Conservation (phyloP, 2,888 invertebrate genomes). For the Standfussiana lucernea region DNA sequence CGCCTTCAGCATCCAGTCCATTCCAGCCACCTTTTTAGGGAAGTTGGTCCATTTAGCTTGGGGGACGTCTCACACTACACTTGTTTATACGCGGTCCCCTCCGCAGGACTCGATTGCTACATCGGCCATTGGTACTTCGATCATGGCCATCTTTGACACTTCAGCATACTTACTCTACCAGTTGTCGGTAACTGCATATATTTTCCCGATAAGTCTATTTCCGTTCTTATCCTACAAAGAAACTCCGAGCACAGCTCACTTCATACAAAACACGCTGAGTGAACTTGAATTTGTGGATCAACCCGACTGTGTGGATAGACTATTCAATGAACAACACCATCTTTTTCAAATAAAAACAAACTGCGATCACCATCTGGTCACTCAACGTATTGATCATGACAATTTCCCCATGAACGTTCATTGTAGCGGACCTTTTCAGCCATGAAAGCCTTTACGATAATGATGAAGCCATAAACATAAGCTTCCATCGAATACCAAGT, state of each 20-base stretch:
- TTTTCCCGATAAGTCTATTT: neutral
- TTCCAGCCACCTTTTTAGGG: neutral
- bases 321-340: neutral
- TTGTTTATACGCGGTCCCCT: neutral
- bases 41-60: neutral
- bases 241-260: neutral
- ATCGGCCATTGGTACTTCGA: neutral
- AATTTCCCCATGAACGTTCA: neutral
- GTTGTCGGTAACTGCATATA: too few relatives aligned
- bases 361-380: neutral
- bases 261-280: neutral
- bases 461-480: constrained; percentile 37
- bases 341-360: neutral
- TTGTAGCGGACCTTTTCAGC: neutral
- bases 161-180: too few relatives aligned
- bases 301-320: neutral
- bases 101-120: neutral
- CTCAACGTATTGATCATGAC: neutral
- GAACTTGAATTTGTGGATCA: neutral
- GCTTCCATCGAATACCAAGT: constrained; percentile 37
- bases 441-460: constrained; percentile 8
- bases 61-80: neutral
- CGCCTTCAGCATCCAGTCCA: too few relatives aligned
- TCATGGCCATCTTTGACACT: neutral
- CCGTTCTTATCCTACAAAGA: neutral